Evolutionary conservation across 2,888 invertebrate genomes (phyloP), one percentile per base, ranked within the genome.

Genomic region (Andrena bicolor): DNA sequence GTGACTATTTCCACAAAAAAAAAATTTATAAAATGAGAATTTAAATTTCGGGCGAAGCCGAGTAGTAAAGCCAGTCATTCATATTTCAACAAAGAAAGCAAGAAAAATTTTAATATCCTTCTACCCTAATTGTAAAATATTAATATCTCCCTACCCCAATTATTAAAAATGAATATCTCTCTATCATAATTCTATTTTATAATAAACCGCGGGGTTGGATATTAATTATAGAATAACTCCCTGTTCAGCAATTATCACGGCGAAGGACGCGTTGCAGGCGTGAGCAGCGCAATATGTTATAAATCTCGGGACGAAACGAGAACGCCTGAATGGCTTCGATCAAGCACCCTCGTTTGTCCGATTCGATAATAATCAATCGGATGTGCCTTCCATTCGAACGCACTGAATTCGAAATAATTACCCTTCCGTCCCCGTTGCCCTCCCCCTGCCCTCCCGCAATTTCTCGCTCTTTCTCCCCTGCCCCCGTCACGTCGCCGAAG

Each of bases 291-390:
- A 28, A 20, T 41, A 32, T 32, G 28, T 10, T 30, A 6, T 58
- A 72, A 73, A 72, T 78, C 41, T 56, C 32, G 20, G 58, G 41
- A 48, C 30, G 56, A 32, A 20, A 63, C 65, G 70, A 69, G 80
- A 85, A 89, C 86, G 91, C 86, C 77, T 88, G 86, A 86, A 86
- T 89, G 85, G 86, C 66, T 87, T 83, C 87, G 84, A 89, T 92
- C 90, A 92, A 92, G 89, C 88, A 82, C 86, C 89, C 91, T 92
- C 92, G 92, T 92, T 92, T 92, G 90, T 84, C 69, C 89, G 83
- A 90, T 89, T 90, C 91, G 91, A 92, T 92, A 91, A 93, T 93
- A 93, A 93, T 93, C 92, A 92, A 92, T 91, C 90, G 92, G 90
- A 92, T 91, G 90, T 89, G 90, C 87, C 86, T 82, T 88, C 90